A percentile compares a stretch with the other conserved stretches of the same genome.
These are phyloP conservation scores for Calliphora vicina DNA, from an alignment of 1,140 invertebrate species.

Conservation along the genomic window DNA sequence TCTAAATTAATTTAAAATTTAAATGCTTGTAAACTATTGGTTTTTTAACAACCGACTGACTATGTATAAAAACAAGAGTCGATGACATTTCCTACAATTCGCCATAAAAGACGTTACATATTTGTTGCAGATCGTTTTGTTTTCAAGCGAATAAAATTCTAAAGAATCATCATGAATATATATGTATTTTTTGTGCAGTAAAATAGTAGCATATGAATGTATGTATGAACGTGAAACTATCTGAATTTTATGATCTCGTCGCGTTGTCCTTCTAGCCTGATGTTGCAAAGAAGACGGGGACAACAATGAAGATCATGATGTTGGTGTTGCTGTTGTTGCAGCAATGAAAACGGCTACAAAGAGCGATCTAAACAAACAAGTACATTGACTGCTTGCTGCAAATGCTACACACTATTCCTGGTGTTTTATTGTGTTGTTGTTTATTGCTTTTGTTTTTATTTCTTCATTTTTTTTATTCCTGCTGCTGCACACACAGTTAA, in stretches of 20 bases:
- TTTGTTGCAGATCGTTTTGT: background rate
- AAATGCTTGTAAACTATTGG: background rate
- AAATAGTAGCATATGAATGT: background rate
- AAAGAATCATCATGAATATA: background rate
- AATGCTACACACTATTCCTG: background rate
- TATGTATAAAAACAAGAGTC: too few relatives aligned
- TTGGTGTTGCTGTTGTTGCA: background rate
- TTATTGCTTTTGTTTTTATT: background rate
- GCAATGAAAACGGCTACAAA: background rate
- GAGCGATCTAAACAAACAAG: background rate
- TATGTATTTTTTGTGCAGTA: background rate
- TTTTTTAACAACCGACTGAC: background rate
- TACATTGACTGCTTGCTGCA: background rate
- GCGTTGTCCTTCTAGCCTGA: background rate
- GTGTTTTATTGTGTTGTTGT: background rate
- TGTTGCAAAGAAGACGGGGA: too few relatives aligned
- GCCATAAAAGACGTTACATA: background rate
- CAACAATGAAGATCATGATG: background rate
- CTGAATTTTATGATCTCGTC: background rate
- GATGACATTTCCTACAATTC: background rate
- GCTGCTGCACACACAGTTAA: background rate
- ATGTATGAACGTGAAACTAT: background rate
- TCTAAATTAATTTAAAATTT: background rate
- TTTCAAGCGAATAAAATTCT: background rate
- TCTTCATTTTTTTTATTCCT: background rate